Conservation (phyloP, 1,140 invertebrate species). For the Conus ventricosus region DNA sequence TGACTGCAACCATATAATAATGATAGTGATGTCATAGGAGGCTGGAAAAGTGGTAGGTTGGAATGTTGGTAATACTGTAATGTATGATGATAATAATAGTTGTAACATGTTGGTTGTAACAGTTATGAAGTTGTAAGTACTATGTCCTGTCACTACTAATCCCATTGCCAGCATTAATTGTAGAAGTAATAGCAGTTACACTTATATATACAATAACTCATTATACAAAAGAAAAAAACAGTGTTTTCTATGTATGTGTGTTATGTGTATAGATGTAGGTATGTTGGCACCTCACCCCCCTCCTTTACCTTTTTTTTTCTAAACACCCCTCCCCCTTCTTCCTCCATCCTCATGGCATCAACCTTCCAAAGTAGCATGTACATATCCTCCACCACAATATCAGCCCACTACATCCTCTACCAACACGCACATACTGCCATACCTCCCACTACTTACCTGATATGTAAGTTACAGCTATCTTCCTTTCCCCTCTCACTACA, state of each 20-base stretch:
- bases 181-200: neutral
- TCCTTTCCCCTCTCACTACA: neutral
- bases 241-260: no score
- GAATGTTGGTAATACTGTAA: neutral
- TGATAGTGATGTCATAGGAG: neutral
- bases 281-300: no score
- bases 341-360: neutral
- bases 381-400: no score
- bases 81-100: neutral
- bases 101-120: neutral
- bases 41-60: neutral
- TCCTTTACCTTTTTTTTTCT: no score
- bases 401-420: no score
- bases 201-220: neutral
- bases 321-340: neutral
- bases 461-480: neutral
- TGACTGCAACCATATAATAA: no score
- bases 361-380: neutral
- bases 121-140: neutral
- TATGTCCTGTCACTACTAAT: neutral
- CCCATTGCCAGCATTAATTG: neutral
- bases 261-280: no score
- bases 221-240: neutral
- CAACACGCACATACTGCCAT: no score
- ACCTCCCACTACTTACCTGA: no score